phyloP scores from a whole-genome alignment of 2,888 invertebrate genomes.

The Chydorus sphaericus region DNA sequence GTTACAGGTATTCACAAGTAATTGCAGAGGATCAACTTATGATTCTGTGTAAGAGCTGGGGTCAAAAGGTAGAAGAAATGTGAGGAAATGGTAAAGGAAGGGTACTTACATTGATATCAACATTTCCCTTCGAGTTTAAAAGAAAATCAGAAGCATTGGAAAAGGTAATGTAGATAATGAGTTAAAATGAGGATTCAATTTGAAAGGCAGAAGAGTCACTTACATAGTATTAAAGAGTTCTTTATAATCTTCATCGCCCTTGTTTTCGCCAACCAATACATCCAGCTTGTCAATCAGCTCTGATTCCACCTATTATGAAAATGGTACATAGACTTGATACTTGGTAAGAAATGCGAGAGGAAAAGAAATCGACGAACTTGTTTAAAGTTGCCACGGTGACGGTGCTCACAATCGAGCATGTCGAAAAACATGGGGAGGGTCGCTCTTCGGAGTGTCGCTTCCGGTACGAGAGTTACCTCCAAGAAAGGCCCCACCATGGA shows the following conservation, averaged over 20 bases:
- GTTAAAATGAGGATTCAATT: not conserved
- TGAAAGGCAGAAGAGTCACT: conserved; percentile 35
- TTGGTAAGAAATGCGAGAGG: not conserved
- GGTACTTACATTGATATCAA: conserved; percentile 12
- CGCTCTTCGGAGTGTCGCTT: conserved; percentile 67
- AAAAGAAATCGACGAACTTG: conserved; percentile 32
- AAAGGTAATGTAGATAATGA: not conserved
- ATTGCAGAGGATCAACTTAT: not conserved
- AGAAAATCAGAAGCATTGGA: not conserved
- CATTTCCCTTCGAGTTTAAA: conserved; percentile 9
- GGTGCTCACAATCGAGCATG: conserved; percentile 85
- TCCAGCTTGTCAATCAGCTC: conserved; percentile 88
- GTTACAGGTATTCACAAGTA: not conserved
- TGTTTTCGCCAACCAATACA: conserved; percentile 69
- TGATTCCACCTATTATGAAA: conserved; percentile 52
- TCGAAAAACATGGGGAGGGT: conserved; percentile 86
- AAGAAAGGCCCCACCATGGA: conserved; percentile 86
- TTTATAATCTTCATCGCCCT: conserved; percentile 84
- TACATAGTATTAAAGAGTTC: conserved; percentile 90
- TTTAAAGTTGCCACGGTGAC: conserved; percentile 67
- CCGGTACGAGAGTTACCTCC: conserved; percentile 81
- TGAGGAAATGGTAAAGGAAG: not conserved
- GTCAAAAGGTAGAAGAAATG: not conserved
- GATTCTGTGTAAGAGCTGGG: not conserved
- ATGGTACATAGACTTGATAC: conserved; percentile 4